These are phyloP conservation scores for Borostomias antarcticus DNA, from an alignment of 2,797 vertebrate genomes.

Conservation along the genomic window DNA sequence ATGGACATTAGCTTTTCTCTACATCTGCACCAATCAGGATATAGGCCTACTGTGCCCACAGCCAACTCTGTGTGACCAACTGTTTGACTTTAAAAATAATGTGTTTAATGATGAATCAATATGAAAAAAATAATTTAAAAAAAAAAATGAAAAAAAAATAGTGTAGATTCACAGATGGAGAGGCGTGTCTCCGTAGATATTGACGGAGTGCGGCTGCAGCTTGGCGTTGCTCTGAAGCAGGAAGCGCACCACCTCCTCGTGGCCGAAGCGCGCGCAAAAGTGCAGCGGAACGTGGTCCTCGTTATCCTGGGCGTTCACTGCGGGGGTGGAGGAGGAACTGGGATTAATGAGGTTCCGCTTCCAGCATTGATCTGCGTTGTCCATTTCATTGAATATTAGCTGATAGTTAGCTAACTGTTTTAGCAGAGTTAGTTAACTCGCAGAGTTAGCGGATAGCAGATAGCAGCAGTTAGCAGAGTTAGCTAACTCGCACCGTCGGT, in stretches of 20 bases:
- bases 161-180: constrained; percentile 86
- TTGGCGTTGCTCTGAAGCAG: constrained; percentile 84
- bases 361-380: too few relatives aligned
- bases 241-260: constrained; percentile 83
- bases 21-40: neutral
- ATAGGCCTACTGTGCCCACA: neutral
- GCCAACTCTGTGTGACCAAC: neutral
- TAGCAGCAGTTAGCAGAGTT: too few relatives aligned
- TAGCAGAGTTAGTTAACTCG: too few relatives aligned
- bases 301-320: constrained; percentile 93
- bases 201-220: constrained; percentile 88
- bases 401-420: too few relatives aligned
- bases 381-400: too few relatives aligned
- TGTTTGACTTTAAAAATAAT: neutral
- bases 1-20: neutral
- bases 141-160: neutral
- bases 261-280: constrained; percentile 93
- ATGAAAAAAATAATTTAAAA: too few relatives aligned
- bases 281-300: constrained; percentile 93
- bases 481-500: constrained; percentile 81
- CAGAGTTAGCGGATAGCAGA: too few relatives aligned
- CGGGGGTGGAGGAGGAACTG: constrained; percentile 1
- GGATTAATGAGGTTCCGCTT: too few relatives aligned
- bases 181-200: constrained; percentile 94
- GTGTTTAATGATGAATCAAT: neutral